These are phyloP conservation scores for Aphelocoma californica DNA, from an alignment of 2,797 vertebrate species.

Conservation along the genomic window DNA sequence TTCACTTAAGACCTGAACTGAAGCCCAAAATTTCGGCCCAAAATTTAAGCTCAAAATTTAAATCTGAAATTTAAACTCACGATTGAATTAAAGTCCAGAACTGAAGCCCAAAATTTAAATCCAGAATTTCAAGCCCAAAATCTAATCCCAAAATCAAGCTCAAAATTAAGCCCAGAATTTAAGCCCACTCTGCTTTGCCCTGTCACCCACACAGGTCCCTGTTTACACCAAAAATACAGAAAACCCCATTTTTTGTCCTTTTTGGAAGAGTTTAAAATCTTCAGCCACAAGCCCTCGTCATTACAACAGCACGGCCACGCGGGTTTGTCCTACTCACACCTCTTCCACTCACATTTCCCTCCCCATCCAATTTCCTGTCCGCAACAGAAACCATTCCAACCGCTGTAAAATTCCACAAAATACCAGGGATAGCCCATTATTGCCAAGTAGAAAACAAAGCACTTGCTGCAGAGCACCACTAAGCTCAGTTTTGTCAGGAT, in stretches of 20 bases:
- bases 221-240: fast-evolving
- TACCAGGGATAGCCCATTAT: fast-evolving
- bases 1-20: fast-evolving
- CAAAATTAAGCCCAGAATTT: not conserved
- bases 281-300: too few species aligned
- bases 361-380: fast-evolving
- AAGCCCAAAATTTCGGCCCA: too few species aligned
- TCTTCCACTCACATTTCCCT: not conserved
- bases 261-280: not conserved
- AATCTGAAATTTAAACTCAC: not conserved
- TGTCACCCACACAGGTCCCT: not conserved
- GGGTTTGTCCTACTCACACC: not conserved
- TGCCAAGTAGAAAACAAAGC: not conserved
- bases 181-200: too few species aligned
- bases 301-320: not conserved
- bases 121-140: not conserved
- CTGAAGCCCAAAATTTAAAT: not conserved
- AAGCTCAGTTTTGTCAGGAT: fast-evolving
- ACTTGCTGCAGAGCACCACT: not conserved
- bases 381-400: not conserved
- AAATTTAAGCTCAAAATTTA: not conserved
- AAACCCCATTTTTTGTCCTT: fast-evolving
- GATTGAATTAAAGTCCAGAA: not conserved
- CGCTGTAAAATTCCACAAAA: not conserved
- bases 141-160: not conserved